A percentile compares a stretch with the other conserved stretches of the same genome.
Evolutionary conservation across 2,888 invertebrate species (phyloP).

Genomic region (Colostygia pectinataria): DNA sequence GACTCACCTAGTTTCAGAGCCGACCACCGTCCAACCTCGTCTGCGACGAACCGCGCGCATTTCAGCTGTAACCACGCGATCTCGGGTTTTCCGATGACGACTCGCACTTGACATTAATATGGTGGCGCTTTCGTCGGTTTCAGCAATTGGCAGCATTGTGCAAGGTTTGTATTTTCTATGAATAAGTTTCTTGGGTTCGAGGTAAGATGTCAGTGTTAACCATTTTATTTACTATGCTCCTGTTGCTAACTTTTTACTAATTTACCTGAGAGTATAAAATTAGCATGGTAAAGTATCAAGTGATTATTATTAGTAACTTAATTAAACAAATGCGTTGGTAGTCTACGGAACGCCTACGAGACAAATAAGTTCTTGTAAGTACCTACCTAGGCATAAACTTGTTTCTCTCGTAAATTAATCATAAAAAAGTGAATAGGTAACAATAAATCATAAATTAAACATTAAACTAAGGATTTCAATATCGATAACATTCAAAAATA

Average conservation of each 20-base stretch:
- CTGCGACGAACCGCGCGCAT: conserved; percentile 81
- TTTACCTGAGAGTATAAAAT: too few relatives aligned
- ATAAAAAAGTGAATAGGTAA: too few relatives aligned
- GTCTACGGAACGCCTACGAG: too few relatives aligned
- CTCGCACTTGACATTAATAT: conserved; percentile 46
- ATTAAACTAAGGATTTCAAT: too few relatives aligned
- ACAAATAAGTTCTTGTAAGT: too few relatives aligned
- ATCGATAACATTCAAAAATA: too few relatives aligned
- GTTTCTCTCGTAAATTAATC: too few relatives aligned
- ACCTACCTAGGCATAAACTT: too few relatives aligned
- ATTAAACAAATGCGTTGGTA: too few relatives aligned
- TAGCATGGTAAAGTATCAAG: conserved; percentile 16
- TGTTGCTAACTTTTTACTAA: background rate
- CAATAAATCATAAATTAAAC: too few relatives aligned
- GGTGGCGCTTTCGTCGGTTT: conserved; percentile 70
- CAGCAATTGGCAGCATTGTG: conserved; percentile 72
- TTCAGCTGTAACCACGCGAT: conserved; percentile 74
- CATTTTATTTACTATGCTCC: conserved; percentile 3
- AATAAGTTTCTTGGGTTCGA: conserved; percentile 31
- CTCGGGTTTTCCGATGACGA: conserved; percentile 66
- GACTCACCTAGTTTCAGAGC: conserved; percentile 88
- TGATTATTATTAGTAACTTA: too few relatives aligned
- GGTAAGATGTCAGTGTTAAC: conserved; percentile 51
- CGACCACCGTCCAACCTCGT: conserved; percentile 90
- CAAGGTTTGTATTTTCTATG: conserved; percentile 19